A percentile compares a stretch with the other conserved stretches of the same genome.
Evolutionary conservation across 2,113 vertebrate species (phyloP).

Genomic region (Tiliqua scincoides): DNA sequence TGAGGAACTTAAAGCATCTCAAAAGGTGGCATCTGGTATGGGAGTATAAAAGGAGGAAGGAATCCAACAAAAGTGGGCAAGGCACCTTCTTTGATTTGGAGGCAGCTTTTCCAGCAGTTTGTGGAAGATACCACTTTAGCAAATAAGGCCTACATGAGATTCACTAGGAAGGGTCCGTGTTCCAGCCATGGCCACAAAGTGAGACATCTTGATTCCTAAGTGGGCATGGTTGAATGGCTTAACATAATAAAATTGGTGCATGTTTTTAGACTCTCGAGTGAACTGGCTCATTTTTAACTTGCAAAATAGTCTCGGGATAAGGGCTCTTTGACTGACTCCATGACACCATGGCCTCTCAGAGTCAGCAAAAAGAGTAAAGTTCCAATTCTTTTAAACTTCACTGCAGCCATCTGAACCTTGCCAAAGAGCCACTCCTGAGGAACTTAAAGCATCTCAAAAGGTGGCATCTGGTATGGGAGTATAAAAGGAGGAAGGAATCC

Average conservation of each 20-base stretch:
- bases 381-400: neutral
- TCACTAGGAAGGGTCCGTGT: neutral
- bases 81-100: neutral
- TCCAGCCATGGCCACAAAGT: neutral
- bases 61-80: neutral
- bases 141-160: neutral
- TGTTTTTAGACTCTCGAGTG: conserved; percentile 9
- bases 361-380: neutral
- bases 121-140: neutral
- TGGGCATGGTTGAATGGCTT: conserved; percentile 1
- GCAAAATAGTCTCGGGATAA: neutral
- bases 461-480: no score
- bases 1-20: no score
- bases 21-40: no score
- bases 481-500: no score
- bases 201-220: neutral
- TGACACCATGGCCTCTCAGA: neutral
- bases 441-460: no score
- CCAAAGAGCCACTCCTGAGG: no score
- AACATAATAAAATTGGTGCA: conserved; percentile 11
- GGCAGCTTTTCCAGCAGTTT: neutral
- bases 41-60: no score
- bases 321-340: neutral
- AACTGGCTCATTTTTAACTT: conserved; percentile 7
- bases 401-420: no score